Evolutionary conservation across 1,140 invertebrate species (phyloP), one percentile per base, ranked within the genome.

Genomic region (Dinothrombium tinctorium): DNA sequence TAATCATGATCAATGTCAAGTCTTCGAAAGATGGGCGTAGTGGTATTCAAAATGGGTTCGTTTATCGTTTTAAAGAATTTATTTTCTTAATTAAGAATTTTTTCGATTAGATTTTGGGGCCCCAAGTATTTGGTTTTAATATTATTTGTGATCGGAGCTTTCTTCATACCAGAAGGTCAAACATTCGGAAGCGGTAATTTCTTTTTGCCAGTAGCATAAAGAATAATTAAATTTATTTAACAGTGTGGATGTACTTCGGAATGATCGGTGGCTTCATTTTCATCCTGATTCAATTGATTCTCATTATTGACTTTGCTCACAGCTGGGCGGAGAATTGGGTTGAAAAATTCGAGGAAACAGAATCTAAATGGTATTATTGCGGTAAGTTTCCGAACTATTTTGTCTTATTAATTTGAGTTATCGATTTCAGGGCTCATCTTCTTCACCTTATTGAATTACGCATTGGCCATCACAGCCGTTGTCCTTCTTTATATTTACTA

Each of bases 241-340:
- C 63, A 45, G 77, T 76, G n/a, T 94, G 90, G 87, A 96, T 98
- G 87, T 83, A 82, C 56, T 81, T 96, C 61, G 92, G 92, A 29
- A 75, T 99, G 69, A 73, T 94, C 45, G 92, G 92, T 35, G 92
- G 81, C 0, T 84, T 96, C 54, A 61, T 84, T 12, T 99, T 95
- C 59, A 95, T 99, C 49, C 58, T 98, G 19, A 87, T 99, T 40
- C 94, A 99, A 59, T 64, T 99, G 24, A 74, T 96, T 41, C 67
- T 98, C 8, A 82, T 98, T 46, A 75, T 99, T 54, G 90, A 98
- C 58, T 96, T 98, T 68, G 90, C 90, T 15, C 87, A 98, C 61
- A 69, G 72, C 9, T 84, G 90, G 75, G 89, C 89, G 33, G 84
- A 95, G 59, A 69, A 61, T 41, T 98, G 90, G 89, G 78, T 95